Conservation (phyloP, 2,888 invertebrate genomes). For the Eurois occulta region DNA sequence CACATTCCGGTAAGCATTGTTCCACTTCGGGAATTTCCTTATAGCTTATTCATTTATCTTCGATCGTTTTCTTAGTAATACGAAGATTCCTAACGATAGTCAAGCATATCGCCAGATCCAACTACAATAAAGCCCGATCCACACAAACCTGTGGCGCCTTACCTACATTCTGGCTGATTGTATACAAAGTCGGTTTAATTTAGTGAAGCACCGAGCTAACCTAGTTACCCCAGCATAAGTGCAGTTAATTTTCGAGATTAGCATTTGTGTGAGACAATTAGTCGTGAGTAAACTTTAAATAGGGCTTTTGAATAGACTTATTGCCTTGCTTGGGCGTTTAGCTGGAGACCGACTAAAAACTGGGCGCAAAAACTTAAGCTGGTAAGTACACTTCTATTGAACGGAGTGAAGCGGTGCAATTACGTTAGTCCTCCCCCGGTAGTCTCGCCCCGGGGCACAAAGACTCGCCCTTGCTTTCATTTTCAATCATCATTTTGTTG, state of each 20-base stretch:
- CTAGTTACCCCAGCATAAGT: conserved; percentile 72
- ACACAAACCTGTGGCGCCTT: conserved; percentile 51
- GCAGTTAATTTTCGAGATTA: conserved; percentile 77
- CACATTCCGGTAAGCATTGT: conserved; percentile 14
- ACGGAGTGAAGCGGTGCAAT: conserved; percentile 71
- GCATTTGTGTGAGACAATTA: conserved; percentile 75
- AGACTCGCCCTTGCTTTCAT: conserved; percentile 69
- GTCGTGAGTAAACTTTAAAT: conserved; percentile 75
- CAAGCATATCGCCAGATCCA: conserved; percentile 23
- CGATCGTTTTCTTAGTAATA: conserved; percentile 6
- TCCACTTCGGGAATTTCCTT: neutral
- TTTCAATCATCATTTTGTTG: conserved; percentile 71
- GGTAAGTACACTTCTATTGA: conserved; percentile 70
- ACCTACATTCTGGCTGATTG: conserved; percentile 52
- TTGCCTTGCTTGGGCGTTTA: conserved; percentile 64
- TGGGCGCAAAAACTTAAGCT: conserved; percentile 68
- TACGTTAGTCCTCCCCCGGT: conserved; percentile 69
- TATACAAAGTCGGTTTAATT: conserved; percentile 69
- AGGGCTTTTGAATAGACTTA: conserved; percentile 71
- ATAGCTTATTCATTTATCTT: conserved; percentile 9
- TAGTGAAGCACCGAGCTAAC: conserved; percentile 68
- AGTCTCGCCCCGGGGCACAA: conserved; percentile 62
- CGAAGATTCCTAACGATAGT: conserved; percentile 7
- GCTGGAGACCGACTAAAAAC: conserved; percentile 63
- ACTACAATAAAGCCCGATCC: conserved; percentile 32